phyloP scores from a whole-genome alignment of 2,113 vertebrate genomes.

The Mobula birostris region DNA sequence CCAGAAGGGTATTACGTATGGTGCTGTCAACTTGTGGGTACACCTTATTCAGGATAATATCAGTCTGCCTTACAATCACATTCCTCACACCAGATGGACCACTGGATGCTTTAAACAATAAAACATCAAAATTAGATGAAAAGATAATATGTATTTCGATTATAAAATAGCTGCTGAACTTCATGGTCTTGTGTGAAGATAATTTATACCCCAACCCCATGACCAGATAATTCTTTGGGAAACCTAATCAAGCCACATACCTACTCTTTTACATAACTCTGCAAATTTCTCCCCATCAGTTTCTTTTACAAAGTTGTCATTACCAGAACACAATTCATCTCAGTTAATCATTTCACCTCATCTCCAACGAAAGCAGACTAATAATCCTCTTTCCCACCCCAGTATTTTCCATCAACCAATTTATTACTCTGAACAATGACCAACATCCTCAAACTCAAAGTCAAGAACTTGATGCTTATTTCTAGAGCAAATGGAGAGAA shows the following conservation, averaged over 20 bases:
- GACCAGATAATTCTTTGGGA: neutral
- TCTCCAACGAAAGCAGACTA: neutral
- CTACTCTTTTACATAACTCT: neutral
- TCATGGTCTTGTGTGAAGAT: neutral
- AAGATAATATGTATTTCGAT: neutral
- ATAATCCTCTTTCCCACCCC: neutral
- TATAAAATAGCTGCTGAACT: neutral
- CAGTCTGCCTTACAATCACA: slow-evolving; percentile 68
- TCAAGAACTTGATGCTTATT: neutral
- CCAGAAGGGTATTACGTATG: slow-evolving; percentile 67
- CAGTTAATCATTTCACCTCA: neutral
- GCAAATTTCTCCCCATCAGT: neutral
- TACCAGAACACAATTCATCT: neutral
- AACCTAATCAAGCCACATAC: neutral
- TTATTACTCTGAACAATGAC: neutral
- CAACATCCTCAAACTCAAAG: neutral
- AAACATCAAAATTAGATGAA: neutral
- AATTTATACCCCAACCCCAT: too few species aligned
- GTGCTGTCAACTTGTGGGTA: slow-evolving; percentile 80
- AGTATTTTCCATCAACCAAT: too few species aligned
- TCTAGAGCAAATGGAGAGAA: neutral
- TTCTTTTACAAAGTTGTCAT: neutral
- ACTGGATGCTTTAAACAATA: slow-evolving; percentile 62
- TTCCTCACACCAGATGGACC: slow-evolving; percentile 59
- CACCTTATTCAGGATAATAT: slow-evolving; percentile 68